Conservation (phyloP, 2,113 vertebrate genomes). For the Barbus barbus region DNA sequence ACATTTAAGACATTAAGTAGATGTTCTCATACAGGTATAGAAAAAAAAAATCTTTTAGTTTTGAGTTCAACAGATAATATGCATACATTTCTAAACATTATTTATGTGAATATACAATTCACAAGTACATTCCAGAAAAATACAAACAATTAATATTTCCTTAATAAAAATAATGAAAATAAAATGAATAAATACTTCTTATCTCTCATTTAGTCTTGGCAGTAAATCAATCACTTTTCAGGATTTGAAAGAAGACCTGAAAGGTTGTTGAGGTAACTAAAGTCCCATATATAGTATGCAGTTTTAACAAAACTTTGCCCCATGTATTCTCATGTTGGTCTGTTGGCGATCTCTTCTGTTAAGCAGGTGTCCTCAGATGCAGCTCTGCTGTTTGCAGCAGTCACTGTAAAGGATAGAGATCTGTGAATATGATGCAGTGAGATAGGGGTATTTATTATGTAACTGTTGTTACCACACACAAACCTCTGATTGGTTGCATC, state of each 20-base stretch:
- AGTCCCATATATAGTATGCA: neutral
- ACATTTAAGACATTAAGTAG: too few relatives aligned
- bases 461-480: neutral
- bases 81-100: neutral
- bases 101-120: neutral
- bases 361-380: conserved; percentile 40
- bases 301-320: neutral
- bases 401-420: neutral
- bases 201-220: neutral
- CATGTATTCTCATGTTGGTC: conserved; percentile 28
- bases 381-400: conserved; percentile 4
- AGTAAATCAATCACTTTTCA: neutral
- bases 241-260: neutral
- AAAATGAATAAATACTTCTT: neutral
- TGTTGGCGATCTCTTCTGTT: neutral
- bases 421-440: neutral
- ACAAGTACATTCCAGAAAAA: too few relatives aligned
- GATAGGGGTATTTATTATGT: neutral
- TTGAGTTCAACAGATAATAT: neutral
- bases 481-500: conserved; percentile 67
- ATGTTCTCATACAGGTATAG: too few relatives aligned
- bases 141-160: neutral
- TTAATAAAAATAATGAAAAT: neutral
- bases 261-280: neutral
- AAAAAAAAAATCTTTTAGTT: neutral